Percentiles rank a stretch among this genome's conserved stretches.
These are phyloP conservation scores for Rotaria socialis DNA, from an alignment of 2,888 invertebrate species.

Conservation along the genomic window DNA sequence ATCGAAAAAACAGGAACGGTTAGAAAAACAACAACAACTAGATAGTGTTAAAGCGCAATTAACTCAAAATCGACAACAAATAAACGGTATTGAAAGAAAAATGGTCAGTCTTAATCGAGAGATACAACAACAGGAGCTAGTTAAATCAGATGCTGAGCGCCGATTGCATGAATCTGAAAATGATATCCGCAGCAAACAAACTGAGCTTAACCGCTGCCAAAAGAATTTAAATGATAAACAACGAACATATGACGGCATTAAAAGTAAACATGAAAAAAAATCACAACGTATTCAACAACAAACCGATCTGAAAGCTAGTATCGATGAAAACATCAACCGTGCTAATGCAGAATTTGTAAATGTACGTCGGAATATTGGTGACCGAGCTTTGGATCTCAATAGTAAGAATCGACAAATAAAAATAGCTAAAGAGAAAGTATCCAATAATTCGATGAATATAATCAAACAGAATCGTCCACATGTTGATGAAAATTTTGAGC, in stretches of 20 bases:
- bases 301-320: neutral
- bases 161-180: neutral
- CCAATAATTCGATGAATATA: too few relatives aligned
- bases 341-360: neutral
- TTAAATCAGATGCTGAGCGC: neutral
- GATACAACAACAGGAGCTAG: neutral
- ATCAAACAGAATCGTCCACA: too few relatives aligned
- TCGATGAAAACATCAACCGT: neutral
- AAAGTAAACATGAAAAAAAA: neutral
- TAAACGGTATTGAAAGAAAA: neutral
- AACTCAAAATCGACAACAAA: neutral
- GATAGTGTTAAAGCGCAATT: neutral
- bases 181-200: neutral
- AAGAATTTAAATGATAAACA: conserved; percentile 6
- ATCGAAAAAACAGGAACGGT: neutral
- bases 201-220: neutral
- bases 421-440: too few relatives aligned
- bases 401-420: too few relatives aligned
- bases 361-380: neutral
- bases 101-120: neutral
- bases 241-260: neutral
- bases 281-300: neutral
- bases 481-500: too few relatives aligned
- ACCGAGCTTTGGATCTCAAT: too few relatives aligned
- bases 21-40: neutral